Percentiles rank a stretch among this genome's conserved stretches.
phyloP scores from a whole-genome alignment of 30 jellyfish, hydroid and myxozoan species.

The Haliclystus octoradiatus region DNA sequence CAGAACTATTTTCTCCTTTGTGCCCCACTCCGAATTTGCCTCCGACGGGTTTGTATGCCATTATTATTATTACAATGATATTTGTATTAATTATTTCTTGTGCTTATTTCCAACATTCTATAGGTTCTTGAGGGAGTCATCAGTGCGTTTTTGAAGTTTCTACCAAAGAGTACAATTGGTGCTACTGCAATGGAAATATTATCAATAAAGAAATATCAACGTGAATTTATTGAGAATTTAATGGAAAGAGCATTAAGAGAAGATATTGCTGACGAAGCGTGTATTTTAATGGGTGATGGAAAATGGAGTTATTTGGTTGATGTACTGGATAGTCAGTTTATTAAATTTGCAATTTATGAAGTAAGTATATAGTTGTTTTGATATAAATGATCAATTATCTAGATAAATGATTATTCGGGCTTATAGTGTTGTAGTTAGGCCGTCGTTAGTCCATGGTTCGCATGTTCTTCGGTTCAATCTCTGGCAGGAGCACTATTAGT shows the following conservation, averaged over 20 bases:
- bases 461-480: too few relatives aligned
- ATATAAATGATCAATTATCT: too few relatives aligned
- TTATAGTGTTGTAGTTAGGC: too few relatives aligned
- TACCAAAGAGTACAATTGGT: conserved; percentile 48
- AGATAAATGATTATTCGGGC: too few relatives aligned
- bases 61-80: too few relatives aligned
- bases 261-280: conserved; percentile 20
- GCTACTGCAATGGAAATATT: conserved; percentile 41
- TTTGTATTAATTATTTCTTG: too few relatives aligned
- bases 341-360: conserved; percentile 32
- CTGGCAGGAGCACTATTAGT: too few relatives aligned
- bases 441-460: too few relatives aligned
- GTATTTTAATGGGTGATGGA: conserved; percentile 29
- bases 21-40: too few relatives aligned
- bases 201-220: conserved; percentile 22
- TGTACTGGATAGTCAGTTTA: conserved; percentile 31
- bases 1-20: too few relatives aligned
- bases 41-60: too few relatives aligned
- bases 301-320: conserved; percentile 42
- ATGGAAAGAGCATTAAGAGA: conserved; percentile 41
- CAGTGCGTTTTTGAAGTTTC: conserved; percentile 16
- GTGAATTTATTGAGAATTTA: conserved; percentile 22
- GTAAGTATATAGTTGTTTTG: conserved; percentile 10
- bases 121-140: conserved; percentile 41
- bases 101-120: too few relatives aligned